phyloP scores from a whole-genome alignment of 1,140 invertebrate genomes.

The Gonatopus flavifemur region DNA sequence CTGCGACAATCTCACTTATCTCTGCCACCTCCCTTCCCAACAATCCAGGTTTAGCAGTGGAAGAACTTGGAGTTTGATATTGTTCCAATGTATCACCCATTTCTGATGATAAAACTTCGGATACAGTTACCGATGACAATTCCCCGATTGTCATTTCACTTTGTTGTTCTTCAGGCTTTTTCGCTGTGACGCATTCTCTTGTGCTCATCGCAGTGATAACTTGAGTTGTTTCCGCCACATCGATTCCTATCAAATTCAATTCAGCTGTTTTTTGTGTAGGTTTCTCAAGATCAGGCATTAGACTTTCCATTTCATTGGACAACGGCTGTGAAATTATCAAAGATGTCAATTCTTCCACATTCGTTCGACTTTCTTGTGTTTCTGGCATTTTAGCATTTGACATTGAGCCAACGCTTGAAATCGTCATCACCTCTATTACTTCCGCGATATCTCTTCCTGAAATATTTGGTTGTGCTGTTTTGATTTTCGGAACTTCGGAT shows the following conservation, averaged over 20 bases:
- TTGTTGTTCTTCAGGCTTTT: conserved; percentile 30
- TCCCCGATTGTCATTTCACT: conserved; percentile 37
- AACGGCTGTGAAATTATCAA: conserved; percentile 35
- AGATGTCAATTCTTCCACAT: conserved; percentile 31
- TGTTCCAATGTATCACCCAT: conserved; percentile 26
- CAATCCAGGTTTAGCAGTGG: conserved; percentile 28
- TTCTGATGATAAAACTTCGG: conserved; percentile 35
- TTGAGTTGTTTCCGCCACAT: conserved; percentile 41
- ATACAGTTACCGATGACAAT: conserved; percentile 32
- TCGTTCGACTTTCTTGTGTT: conserved; percentile 23
- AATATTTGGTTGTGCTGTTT: conserved; percentile 30
- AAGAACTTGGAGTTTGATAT: conserved; percentile 13
- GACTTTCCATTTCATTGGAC: conserved; percentile 28
- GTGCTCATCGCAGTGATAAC: conserved; percentile 32
- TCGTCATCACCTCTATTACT: conserved; percentile 32
- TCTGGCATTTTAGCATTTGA: conserved; percentile 10
- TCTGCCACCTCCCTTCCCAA: conserved; percentile 44
- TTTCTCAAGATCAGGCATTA: conserved; percentile 18
- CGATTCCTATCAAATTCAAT: conserved; percentile 32
- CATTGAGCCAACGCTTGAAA: conserved; percentile 19
- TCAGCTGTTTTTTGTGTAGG: conserved; percentile 38
- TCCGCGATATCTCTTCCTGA: conserved; percentile 32
- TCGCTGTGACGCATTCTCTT: conserved; percentile 23
- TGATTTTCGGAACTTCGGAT: conserved; percentile 20
- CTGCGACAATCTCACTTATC: conserved; percentile 35